A percentile compares a stretch with the other conserved stretches of the same genome.
Evolutionary conservation across 2,113 vertebrate species (phyloP).

Genomic region (Sander vitreus): DNA sequence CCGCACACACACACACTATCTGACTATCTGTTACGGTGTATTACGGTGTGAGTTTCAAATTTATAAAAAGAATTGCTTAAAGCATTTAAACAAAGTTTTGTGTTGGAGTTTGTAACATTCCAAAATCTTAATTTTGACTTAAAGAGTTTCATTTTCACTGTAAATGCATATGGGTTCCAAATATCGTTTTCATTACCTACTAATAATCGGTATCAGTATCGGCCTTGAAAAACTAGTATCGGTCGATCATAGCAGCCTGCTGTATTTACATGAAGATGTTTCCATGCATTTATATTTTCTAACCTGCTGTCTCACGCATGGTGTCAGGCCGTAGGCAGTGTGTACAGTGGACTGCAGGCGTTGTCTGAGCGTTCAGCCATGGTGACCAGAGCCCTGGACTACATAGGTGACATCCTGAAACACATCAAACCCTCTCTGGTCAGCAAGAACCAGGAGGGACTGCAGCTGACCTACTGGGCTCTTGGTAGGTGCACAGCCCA

Average conservation of each 20-base stretch:
- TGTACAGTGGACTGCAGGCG: constrained; percentile 88
- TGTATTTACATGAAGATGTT: constrained; percentile 19
- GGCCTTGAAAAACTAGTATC: no score
- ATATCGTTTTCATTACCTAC: no score
- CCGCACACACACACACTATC: no score
- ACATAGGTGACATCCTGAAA: constrained; percentile 94
- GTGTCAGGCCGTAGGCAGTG: constrained; percentile 89
- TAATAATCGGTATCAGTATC: no score
- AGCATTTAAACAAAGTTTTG: no score
- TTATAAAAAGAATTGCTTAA: no score
- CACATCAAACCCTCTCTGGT: constrained; percentile 93
- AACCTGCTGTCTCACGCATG: constrained; percentile 12
- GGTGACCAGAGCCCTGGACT: constrained; percentile 91
- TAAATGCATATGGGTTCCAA: no score
- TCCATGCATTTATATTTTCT: not conserved
- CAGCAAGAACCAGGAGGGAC: constrained; percentile 89
- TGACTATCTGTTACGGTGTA: no score
- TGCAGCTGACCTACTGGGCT: constrained; percentile 90
- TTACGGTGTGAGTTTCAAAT: no score
- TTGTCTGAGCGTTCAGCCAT: constrained; percentile 91
- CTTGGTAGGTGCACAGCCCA: constrained; percentile 82
- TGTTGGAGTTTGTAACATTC: no score
- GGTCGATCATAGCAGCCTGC: not conserved
- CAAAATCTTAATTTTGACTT: no score
- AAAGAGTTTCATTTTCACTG: no score